Evolutionary conservation across 1,140 invertebrate genomes (phyloP).

Genomic region (Drosophila yakuba): DNA sequence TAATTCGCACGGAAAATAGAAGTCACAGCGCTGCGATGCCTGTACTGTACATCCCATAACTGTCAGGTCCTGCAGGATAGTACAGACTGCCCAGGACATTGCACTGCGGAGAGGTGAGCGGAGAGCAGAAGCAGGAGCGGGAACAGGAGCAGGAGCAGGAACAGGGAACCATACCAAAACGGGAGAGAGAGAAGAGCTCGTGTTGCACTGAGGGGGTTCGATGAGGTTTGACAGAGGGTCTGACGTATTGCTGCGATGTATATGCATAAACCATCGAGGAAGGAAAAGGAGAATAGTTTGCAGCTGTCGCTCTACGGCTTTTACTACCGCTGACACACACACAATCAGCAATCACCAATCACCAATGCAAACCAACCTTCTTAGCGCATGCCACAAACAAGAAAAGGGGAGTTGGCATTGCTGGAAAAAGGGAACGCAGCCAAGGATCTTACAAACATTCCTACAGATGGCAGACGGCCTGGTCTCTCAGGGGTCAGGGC

Average conservation of each 20-base stretch:
- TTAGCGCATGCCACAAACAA: slow-evolving; percentile 50
- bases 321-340: slow-evolving; percentile 21
- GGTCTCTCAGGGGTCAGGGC: slow-evolving; percentile 19
- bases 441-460: slow-evolving; percentile 41
- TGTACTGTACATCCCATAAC: slow-evolving; percentile 21
- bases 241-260: slow-evolving; percentile 34
- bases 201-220: slow-evolving; percentile 55
- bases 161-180: neutral
- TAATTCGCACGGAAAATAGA: neutral
- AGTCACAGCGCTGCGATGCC: slow-evolving; percentile 12
- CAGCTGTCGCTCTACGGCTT: slow-evolving; percentile 67
- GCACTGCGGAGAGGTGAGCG: slow-evolving; percentile 21
- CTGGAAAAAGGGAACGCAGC: slow-evolving; percentile 23
- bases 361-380: slow-evolving; percentile 29
- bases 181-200: slow-evolving; percentile 5
- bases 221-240: slow-evolving; percentile 52
- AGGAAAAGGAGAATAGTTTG: slow-evolving; percentile 56
- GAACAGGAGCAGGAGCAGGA: slow-evolving; percentile 7
- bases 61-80: slow-evolving; percentile 20
- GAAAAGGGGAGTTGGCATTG: slow-evolving; percentile 40
- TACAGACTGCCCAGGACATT: slow-evolving; percentile 40
- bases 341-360: neutral
- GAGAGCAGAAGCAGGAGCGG: slow-evolving; percentile 14
- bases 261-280: slow-evolving; percentile 11
- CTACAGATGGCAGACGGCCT: slow-evolving; percentile 31